Conservation (phyloP, 2,888 invertebrate genomes). For the Macrophya annulata region DNA sequence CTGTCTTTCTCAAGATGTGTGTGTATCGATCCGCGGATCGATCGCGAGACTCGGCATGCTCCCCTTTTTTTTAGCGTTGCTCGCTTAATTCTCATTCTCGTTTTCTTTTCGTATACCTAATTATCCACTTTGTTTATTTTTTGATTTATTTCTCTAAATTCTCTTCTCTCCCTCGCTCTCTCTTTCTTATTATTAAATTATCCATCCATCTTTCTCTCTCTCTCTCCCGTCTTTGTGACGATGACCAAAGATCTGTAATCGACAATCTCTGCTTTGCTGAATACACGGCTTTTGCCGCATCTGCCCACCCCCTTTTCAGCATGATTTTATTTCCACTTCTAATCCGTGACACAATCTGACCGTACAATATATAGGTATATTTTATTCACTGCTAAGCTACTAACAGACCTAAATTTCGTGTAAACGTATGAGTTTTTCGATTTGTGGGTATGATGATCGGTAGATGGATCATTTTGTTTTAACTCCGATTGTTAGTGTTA, state of each 20-base stretch:
- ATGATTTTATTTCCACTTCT: neutral
- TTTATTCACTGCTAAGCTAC: neutral
- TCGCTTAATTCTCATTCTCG: constrained; percentile 30
- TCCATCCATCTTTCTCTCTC: neutral
- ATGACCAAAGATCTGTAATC: neutral
- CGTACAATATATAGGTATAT: neutral
- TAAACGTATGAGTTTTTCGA: neutral
- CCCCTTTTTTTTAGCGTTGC: neutral
- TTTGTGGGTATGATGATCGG: neutral
- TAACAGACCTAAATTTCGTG: neutral
- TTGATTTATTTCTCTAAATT: neutral
- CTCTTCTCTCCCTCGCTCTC: neutral
- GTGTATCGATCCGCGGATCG: neutral
- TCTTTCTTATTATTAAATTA: neutral
- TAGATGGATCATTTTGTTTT: neutral
- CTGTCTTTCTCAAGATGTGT: constrained; percentile 74
- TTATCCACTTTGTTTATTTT: neutral
- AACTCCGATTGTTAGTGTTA: neutral
- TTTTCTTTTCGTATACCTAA: neutral
- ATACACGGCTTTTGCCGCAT: neutral
- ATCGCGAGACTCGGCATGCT: constrained; percentile 1
- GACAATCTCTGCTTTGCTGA: neutral
- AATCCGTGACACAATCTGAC: constrained; percentile 14
- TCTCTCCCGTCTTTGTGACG: neutral
- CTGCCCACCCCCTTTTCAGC: neutral